These are phyloP conservation scores for Pocillopora meandrina DNA, from an alignment of 92 coral and sea anemone genomes.

Conservation along the genomic window DNA sequence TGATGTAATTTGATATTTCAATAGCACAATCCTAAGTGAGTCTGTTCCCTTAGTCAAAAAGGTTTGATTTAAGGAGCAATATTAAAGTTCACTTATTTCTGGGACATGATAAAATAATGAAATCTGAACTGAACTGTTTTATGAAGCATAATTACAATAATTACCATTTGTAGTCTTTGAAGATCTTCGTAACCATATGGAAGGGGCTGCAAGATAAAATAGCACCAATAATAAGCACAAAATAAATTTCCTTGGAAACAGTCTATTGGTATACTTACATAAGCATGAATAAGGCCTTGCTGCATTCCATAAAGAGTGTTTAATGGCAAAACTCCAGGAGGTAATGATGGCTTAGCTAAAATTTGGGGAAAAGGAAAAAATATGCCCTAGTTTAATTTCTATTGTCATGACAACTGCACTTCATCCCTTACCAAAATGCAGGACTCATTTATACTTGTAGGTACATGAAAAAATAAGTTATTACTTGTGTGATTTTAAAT, in stretches of 20 bases:
- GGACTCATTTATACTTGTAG: no score
- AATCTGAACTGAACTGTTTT: not conserved
- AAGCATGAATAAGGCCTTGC: conserved; percentile 84
- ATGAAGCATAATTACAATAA: not conserved
- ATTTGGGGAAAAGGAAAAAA: not conserved
- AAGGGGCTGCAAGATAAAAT: conserved; percentile 33
- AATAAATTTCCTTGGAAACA: not conserved
- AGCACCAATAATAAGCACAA: not conserved
- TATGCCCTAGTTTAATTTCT: not conserved
- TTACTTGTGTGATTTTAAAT: no score
- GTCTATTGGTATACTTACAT: conserved; percentile 28
- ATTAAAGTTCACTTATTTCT: no score
- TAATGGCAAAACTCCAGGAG: conserved; percentile 87
- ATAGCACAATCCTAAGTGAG: no score
- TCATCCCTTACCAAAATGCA: not conserved
- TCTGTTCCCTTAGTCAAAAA: no score
- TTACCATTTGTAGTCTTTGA: conserved; percentile 77
- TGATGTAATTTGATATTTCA: no score
- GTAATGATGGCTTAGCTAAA: conserved; percentile 87
- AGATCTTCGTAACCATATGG: conserved; percentile 84
- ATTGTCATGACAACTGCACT: not conserved
- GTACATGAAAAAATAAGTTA: no score
- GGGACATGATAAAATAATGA: no score
- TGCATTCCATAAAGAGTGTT: conserved; percentile 80
- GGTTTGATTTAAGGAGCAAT: no score